Evolutionary conservation across 2,797 vertebrate genomes (phyloP).

Genomic region (Tangara arthus): DNA sequence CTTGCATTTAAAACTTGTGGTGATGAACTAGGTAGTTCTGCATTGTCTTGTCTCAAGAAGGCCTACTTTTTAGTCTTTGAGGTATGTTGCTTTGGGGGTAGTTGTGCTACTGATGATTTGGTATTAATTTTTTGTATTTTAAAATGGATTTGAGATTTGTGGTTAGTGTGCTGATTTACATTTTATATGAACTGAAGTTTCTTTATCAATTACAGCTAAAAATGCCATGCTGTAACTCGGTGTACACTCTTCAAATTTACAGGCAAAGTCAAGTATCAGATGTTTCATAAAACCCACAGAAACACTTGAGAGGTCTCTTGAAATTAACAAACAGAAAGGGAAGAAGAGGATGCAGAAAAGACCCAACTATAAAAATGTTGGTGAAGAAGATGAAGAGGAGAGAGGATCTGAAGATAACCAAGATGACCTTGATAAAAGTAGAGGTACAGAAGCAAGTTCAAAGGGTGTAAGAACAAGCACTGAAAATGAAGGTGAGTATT

Average conservation of each 20-base stretch:
- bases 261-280: conserved; percentile 85
- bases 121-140: background rate
- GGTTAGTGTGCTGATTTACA: background rate
- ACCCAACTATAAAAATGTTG: conserved; percentile 98
- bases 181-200: background rate
- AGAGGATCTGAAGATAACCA: conserved; percentile 77
- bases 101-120: background rate
- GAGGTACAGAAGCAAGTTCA: conserved; percentile 89
- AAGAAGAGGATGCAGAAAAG: conserved; percentile 90
- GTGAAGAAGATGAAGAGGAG: conserved; percentile 95
- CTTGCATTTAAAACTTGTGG: background rate
- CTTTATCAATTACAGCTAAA: background rate
- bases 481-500: conserved; percentile 93
- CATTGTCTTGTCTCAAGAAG: background rate
- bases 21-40: background rate
- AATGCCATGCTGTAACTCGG: background rate
- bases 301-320: conserved; percentile 92
- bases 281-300: conserved; percentile 93
- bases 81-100: background rate
- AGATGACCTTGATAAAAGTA: conserved; percentile 86
- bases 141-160: background rate
- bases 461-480: conserved; percentile 89
- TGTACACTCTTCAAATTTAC: background rate
- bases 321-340: conserved; percentile 92
- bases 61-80: background rate